These are phyloP conservation scores for Oreohelix idahoensis DNA, from an alignment of 1,140 invertebrate genomes.

Conservation along the genomic window DNA sequence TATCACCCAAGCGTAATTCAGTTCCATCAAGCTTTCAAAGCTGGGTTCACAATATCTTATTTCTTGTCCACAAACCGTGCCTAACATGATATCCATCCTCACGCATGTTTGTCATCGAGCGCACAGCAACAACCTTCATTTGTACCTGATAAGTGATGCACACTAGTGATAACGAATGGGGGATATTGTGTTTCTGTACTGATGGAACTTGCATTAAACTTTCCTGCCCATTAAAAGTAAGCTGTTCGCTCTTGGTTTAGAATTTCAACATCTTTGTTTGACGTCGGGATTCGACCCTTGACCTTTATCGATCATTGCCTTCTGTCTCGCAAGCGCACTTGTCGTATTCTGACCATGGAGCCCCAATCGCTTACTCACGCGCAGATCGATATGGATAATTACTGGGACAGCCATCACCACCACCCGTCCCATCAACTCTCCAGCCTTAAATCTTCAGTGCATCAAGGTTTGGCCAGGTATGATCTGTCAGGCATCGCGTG, in stretches of 20 bases:
- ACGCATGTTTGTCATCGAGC: no score
- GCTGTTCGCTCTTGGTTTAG: no score
- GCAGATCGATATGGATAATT: background rate
- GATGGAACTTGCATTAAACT: no score
- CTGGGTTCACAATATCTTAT: no score
- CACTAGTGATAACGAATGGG: no score
- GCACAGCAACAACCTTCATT: no score
- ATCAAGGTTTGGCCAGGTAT: background rate
- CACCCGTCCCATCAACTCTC: background rate
- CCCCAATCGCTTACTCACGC: constrained; percentile 6
- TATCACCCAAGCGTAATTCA: background rate
- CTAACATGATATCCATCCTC: no score
- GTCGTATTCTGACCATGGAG: background rate
- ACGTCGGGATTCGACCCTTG: background rate
- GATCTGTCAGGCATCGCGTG: background rate
- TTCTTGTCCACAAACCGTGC: no score
- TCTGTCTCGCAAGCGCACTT: background rate
- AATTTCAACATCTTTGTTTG: background rate
- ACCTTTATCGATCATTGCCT: background rate
- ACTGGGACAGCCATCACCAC: background rate
- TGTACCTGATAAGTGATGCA: no score
- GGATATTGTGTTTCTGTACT: no score
- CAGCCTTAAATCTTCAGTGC: background rate
- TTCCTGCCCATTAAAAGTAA: no score
- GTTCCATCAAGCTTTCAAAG: background rate